Conservation (phyloP, 2,797 vertebrate genomes). For the Clarias platycephalus region DNA sequence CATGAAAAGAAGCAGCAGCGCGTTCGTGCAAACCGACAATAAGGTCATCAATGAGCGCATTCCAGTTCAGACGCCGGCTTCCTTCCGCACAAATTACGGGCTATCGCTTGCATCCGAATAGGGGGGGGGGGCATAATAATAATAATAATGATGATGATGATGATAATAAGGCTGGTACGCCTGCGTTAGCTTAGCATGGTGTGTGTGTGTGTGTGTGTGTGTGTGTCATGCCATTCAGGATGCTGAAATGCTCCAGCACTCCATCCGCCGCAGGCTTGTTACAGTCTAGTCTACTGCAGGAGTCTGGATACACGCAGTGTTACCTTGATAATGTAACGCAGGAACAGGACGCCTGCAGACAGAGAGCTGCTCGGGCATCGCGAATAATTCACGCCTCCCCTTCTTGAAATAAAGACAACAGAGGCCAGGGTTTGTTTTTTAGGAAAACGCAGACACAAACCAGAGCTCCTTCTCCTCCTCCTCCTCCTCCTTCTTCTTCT, state of each 20-base stretch:
- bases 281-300: background rate
- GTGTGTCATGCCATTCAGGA: background rate
- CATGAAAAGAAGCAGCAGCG: slow-evolving; percentile 5
- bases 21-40: background rate
- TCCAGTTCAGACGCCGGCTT: background rate
- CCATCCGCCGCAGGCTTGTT: background rate
- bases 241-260: background rate
- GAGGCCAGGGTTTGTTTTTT: background rate
- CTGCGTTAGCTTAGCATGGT: slow-evolving; percentile 15
- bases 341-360: background rate
- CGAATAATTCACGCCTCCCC: background rate
- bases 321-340: background rate
- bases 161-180: background rate
- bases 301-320: background rate
- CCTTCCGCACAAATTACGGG: too few relatives aligned
- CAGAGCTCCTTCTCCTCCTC: background rate
- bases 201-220: background rate
- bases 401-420: background rate
- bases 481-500: too few relatives aligned
- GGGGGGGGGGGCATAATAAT: background rate
- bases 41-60: background rate
- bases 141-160: background rate
- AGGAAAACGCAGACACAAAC: background rate
- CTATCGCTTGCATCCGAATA: background rate
- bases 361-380: too few relatives aligned